Percentiles rank a stretch among this genome's conserved stretches.
Conservation (phyloP, 1,140 invertebrate genomes). For the Trichonephila inaurata region DNA sequence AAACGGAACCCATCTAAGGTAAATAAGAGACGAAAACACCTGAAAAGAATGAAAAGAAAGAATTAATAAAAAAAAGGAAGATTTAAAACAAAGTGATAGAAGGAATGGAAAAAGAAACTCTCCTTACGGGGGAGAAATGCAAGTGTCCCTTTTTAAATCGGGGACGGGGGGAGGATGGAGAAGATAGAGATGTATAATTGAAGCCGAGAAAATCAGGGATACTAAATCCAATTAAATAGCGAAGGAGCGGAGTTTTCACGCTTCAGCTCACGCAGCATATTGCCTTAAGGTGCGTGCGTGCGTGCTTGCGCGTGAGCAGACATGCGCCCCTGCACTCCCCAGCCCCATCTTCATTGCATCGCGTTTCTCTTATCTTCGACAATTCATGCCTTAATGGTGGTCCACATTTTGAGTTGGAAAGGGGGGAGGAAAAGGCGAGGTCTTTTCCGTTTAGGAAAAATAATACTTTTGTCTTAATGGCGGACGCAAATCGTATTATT, state of each 20-base stretch:
- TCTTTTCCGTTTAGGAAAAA: conserved; percentile 74
- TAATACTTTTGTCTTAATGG: conserved; percentile 77
- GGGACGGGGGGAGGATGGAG: neutral
- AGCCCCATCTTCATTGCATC: neutral
- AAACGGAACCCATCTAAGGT: conserved; percentile 54
- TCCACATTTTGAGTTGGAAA: conserved; percentile 9
- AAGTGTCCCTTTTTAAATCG: conserved; percentile 68
- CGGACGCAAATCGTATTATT: conserved; percentile 74
- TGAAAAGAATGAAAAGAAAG: conserved; percentile 18
- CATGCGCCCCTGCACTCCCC: neutral
- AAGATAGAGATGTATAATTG: conserved; percentile 73
- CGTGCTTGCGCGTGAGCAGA: conserved; percentile 54
- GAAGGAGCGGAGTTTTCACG: conserved; percentile 72
- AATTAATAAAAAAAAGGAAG: conserved; percentile 13
- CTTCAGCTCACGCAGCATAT: conserved; percentile 62
- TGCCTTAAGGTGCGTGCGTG: conserved; percentile 72
- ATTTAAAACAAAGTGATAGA: conserved; percentile 59
- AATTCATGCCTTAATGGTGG: conserved; percentile 73
- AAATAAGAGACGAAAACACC: conserved; percentile 68
- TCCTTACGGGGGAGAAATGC: neutral
- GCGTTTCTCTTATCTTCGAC: conserved; percentile 69
- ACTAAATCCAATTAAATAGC: conserved; percentile 76
- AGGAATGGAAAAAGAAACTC: conserved; percentile 20
- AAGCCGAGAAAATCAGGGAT: conserved; percentile 75
- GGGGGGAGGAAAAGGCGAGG: neutral